Percentiles rank a stretch among this genome's conserved stretches.
phyloP scores from a whole-genome alignment of 2,113 vertebrate species.

The Tringa solitaria region DNA sequence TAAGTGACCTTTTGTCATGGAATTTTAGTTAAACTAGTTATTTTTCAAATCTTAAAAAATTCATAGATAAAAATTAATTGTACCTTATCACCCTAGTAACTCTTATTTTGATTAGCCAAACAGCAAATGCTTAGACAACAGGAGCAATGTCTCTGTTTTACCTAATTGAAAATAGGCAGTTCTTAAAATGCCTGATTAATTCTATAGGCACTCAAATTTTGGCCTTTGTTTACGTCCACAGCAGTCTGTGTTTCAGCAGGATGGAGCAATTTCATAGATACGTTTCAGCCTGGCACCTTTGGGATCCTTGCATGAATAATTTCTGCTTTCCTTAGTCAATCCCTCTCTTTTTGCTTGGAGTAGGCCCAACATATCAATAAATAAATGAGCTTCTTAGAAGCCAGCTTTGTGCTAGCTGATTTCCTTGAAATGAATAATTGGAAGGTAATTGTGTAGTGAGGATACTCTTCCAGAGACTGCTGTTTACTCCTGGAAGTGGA shows the following conservation, averaged over 20 bases:
- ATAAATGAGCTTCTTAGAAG: not conserved
- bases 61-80: not conserved
- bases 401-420: not conserved
- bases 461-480: not conserved
- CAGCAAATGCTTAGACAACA: not conserved
- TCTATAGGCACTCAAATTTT: not conserved
- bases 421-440: not conserved
- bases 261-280: not conserved
- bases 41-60: not conserved
- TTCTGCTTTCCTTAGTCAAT: not conserved
- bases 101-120: not conserved
- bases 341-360: not conserved
- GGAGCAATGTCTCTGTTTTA: not conserved
- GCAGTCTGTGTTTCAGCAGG: not conserved
- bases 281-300: not conserved
- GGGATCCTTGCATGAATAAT: not conserved
- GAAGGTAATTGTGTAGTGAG: not conserved
- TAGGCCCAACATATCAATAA: not conserved
- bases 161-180: not conserved
- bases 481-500: not conserved
- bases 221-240: not conserved
- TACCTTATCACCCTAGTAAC: not conserved
- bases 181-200: not conserved
- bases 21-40: not conserved
- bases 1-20: not conserved